These are phyloP conservation scores for Geotrypetes seraphini DNA, from an alignment of 2,797 vertebrate species.

Conservation along the genomic window DNA sequence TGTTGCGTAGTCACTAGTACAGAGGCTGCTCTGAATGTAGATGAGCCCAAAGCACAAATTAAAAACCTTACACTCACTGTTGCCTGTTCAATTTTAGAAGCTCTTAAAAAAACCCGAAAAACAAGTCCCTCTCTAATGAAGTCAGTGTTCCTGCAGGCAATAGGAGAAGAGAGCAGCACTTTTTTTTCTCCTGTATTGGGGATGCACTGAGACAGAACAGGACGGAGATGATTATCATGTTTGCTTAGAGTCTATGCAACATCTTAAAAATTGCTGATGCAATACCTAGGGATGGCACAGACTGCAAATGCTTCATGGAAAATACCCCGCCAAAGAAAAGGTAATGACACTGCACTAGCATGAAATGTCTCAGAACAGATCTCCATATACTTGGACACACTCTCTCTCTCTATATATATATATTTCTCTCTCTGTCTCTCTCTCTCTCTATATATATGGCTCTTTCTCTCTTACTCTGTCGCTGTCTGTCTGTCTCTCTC, in stretches of 20 bases:
- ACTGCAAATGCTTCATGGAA: not conserved
- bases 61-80: not conserved
- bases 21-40: not conserved
- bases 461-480: too few relatives aligned
- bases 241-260: not conserved
- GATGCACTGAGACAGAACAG: not conserved
- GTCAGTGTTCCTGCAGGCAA: not conserved
- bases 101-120: too few relatives aligned
- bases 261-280: not conserved
- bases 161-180: not conserved
- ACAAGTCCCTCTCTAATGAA: conserved; percentile 3
- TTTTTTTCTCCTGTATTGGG: not conserved
- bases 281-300: not conserved
- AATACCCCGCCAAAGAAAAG: not conserved
- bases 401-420: too few relatives aligned
- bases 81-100: not conserved
- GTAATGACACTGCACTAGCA: not conserved
- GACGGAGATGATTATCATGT: too few relatives aligned
- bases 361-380: too few relatives aligned
- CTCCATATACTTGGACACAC: too few relatives aligned
- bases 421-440: not conserved
- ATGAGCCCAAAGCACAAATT: not conserved
- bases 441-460: too few relatives aligned
- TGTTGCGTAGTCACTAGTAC: not conserved
- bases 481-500: too few relatives aligned